These are phyloP conservation scores for Sipha flava DNA, from an alignment of 1,140 invertebrate species.

Conservation along the genomic window DNA sequence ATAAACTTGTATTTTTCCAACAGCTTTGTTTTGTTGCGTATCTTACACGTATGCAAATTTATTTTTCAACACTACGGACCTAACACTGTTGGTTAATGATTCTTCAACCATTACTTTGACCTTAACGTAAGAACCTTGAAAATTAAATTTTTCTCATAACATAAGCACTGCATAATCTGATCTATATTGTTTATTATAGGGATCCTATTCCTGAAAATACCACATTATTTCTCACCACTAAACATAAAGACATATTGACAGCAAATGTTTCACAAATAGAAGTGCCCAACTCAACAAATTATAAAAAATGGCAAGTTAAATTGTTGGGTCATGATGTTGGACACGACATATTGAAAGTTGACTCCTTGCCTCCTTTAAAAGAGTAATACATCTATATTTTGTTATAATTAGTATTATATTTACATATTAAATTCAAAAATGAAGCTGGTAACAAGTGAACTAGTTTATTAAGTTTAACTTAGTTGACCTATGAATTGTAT, in stretches of 20 bases:
- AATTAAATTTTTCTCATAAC: background rate
- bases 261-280: background rate
- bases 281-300: background rate
- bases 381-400: background rate
- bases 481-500: background rate
- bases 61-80: background rate
- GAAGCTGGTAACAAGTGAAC: background rate
- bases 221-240: background rate
- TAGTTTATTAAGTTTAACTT: no score
- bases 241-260: background rate
- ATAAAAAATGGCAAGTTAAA: background rate
- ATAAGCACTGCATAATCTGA: background rate
- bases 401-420: background rate
- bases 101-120: background rate
- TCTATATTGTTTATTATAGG: background rate
- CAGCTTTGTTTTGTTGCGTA: no score
- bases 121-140: background rate
- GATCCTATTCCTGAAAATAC: background rate
- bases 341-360: background rate
- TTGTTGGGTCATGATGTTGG: background rate
- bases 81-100: conserved; percentile 5
- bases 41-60: background rate
- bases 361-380: background rate
- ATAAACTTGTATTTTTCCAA: background rate
- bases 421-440: background rate